Conservation (phyloP, 1,140 invertebrate genomes). For the Holotrichia oblita region DNA sequence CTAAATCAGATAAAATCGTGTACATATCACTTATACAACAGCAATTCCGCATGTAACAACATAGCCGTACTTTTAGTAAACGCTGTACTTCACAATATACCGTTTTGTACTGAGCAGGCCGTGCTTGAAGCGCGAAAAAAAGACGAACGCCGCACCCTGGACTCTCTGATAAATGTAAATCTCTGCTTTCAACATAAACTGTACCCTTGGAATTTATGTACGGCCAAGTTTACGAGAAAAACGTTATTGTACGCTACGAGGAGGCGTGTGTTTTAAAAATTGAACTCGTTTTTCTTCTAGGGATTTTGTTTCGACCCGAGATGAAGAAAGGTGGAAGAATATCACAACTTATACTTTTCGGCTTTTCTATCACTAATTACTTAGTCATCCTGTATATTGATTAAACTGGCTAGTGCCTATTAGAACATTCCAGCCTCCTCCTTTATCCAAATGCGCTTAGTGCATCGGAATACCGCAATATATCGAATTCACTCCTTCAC, state of each 20-base stretch:
- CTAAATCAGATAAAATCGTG: not conserved
- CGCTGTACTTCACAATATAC: not conserved
- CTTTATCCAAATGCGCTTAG: too few relatives aligned
- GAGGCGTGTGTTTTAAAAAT: not conserved
- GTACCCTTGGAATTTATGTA: not conserved
- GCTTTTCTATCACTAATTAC: too few relatives aligned
- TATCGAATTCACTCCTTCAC: too few relatives aligned
- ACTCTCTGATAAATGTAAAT: not conserved
- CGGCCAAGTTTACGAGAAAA: not conserved
- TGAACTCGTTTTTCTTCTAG: not conserved
- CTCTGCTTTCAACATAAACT: slow-evolving; percentile 12
- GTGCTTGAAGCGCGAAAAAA: not conserved
- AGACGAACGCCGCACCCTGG: not conserved
- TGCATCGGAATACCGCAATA: too few relatives aligned
- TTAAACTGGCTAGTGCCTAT: too few relatives aligned
- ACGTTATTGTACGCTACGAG: not conserved
- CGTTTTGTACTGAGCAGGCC: not conserved
- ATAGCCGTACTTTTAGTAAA: not conserved
- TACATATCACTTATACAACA: not conserved
- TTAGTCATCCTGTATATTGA: too few relatives aligned
- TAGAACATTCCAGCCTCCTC: too few relatives aligned
- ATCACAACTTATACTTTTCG: too few relatives aligned
- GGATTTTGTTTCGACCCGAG: too few relatives aligned
- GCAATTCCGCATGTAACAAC: not conserved
- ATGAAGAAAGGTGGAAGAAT: too few relatives aligned